Base-by-base conservation (phyloP, 2,113 vertebrate species). In the Clarias batrachus region DNA sequence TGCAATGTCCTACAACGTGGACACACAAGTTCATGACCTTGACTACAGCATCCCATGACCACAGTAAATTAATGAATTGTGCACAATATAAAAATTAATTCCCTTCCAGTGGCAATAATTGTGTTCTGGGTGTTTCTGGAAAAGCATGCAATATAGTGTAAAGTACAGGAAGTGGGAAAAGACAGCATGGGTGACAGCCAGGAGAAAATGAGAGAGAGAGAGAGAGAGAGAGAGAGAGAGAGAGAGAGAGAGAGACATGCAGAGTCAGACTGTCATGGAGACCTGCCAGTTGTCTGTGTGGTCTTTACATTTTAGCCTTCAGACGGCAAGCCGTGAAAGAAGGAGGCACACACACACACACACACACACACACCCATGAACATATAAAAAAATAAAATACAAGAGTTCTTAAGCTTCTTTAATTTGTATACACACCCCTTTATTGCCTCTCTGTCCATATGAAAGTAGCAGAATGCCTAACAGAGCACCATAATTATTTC, bases 231-330 rank as follows among this genome's bases (percentile, higher is more conserved):
- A 73, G 76, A 52, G 84, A 73, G 73, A 85, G 57, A 74, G 25
- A 84, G 88, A 85, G 68, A 77, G 21, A 85, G 83, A 84, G 83
- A 81, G 83, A 65, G 83, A 86, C 86, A 90, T 70, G 86, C 84
- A 88, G 92, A 93, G 92, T 93, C 93, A 92, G 91, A 93, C 92
- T 91, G 92, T 90, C 86, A 92, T 96, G 95, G 94, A 94, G 92
- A 82, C 21, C 89, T 93, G 95, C 95, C 95, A 96, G 94, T 90
- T 92, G 90, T 94, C 94, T 95, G 94, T 95, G 95, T 95, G 95
- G 94, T 96, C 95, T 93, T 90, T 91, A 91, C 92, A 91, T 94
- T 94, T 94, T 93, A 94, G 93, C 92, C 92, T 88, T 92, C 91
- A 94, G 93, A 92, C 94, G 93, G 91, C 92, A 92, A 93, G 93